Percentiles rank a stretch among this genome's conserved stretches.
phyloP scores from a whole-genome alignment of 2,797 vertebrate species.

The Characodon lateralis region DNA sequence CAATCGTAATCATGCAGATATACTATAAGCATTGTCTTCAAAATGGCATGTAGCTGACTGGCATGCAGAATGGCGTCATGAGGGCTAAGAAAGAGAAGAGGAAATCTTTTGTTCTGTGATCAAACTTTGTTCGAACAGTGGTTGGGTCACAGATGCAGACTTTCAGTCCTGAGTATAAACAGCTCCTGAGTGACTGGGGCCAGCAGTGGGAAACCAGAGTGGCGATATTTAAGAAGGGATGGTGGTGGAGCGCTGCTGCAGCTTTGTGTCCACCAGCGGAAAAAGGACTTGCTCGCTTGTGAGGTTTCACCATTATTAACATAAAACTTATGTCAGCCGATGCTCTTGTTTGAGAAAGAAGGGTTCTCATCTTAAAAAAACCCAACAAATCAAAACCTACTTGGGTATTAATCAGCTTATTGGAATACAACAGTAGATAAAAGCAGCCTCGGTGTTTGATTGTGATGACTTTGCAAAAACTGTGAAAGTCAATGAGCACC shows the following conservation, averaged over 20 bases:
- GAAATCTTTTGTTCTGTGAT: constrained; percentile 69
- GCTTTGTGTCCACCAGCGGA: constrained; percentile 50
- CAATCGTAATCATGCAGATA: constrained; percentile 36
- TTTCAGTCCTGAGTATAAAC: constrained; percentile 60
- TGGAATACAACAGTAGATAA: constrained; percentile 31
- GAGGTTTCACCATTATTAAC: neutral
- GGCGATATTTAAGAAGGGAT: constrained; percentile 39
- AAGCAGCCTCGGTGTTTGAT: constrained; percentile 13
- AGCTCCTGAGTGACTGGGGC: constrained; percentile 64
- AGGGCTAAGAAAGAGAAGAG: constrained; percentile 54
- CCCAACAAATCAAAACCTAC: constrained; percentile 22
- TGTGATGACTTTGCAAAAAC: constrained; percentile 45
- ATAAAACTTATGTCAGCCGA: neutral
- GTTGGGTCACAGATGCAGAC: constrained; percentile 55
- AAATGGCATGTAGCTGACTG: constrained; percentile 33
- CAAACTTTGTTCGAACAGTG: constrained; percentile 25
- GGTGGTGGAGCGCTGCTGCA: neutral
- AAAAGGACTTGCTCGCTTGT: constrained; percentile 48
- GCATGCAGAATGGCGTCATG: constrained; percentile 56
- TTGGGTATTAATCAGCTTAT: constrained; percentile 35
- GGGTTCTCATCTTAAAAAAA: constrained; percentile 30
- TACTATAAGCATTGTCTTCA: constrained; percentile 49
- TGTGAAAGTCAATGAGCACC: constrained; percentile 51
- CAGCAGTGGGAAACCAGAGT: constrained; percentile 59
- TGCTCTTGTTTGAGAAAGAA: neutral